These are phyloP conservation scores for Helicolenus hilgendorfi DNA, from an alignment of 2,797 vertebrate genomes.

Conservation along the genomic window DNA sequence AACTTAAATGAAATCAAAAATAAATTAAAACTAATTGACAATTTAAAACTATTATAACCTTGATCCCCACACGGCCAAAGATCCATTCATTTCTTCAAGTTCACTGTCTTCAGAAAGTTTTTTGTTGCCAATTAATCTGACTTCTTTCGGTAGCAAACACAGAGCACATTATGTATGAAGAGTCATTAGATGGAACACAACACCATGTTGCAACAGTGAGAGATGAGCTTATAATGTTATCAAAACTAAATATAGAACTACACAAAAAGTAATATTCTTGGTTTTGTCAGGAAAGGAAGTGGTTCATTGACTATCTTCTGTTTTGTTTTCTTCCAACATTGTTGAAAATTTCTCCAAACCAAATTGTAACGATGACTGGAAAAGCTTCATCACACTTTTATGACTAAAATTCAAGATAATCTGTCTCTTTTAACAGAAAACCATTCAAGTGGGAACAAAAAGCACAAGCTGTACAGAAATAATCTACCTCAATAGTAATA, in stretches of 20 bases:
- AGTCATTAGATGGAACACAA: background rate
- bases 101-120: background rate
- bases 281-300: background rate
- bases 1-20: no score
- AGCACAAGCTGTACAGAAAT: background rate
- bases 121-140: background rate
- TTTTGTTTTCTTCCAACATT: background rate
- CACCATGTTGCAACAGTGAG: background rate
- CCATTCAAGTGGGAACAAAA: background rate
- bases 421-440: background rate
- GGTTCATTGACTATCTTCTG: background rate
- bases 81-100: background rate
- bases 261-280: background rate
- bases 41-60: background rate
- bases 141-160: background rate
- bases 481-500: constrained; percentile 8
- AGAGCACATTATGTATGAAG: background rate
- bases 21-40: no score
- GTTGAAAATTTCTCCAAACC: background rate
- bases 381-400: constrained; percentile 4
- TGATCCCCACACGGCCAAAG: background rate
- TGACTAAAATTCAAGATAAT: background rate
- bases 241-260: background rate
- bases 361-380: background rate
- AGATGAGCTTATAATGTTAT: background rate